Evolutionary conservation across 2,888 invertebrate genomes (phyloP).

Genomic region (Matsumyia berberina): DNA sequence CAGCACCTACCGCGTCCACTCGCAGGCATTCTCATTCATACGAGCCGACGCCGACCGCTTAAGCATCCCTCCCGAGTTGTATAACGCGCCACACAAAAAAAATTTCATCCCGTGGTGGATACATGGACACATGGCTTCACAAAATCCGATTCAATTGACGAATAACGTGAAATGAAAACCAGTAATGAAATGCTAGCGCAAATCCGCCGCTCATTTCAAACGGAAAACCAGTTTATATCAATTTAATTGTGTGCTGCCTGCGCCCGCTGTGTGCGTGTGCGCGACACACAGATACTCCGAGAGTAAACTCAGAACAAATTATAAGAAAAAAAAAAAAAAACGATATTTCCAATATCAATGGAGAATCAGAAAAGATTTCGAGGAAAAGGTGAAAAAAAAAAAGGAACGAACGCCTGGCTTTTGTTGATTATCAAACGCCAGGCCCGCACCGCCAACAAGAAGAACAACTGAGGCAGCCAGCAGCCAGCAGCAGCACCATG

Average conservation of each 20-base stretch:
- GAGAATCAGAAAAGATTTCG: conserved; percentile 73
- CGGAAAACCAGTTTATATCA: conserved; percentile 75
- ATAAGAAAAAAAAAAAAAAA: conserved; percentile 44
- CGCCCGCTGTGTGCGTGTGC: conserved; percentile 1
- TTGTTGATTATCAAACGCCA: conserved; percentile 76
- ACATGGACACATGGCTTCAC: conserved; percentile 18
- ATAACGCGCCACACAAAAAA: conserved; percentile 39
- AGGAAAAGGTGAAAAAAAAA: conserved; percentile 60
- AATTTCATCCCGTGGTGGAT: conserved; percentile 67
- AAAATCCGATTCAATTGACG: conserved; percentile 72
- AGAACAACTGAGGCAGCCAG: no score
- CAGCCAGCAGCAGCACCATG: conserved; percentile 23
- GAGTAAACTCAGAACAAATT: conserved; percentile 60
- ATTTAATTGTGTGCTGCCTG: conserved; percentile 63
- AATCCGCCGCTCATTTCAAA: conserved; percentile 75
- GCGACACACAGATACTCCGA: conserved; percentile 16
- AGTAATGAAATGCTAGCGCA: conserved; percentile 76
- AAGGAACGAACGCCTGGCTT: conserved; percentile 65
- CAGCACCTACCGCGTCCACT: conserved; percentile 67
- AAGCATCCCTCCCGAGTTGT: conserved; percentile 61
- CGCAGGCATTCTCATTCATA: conserved; percentile 60
- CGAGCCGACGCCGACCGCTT: conserved; percentile 52
- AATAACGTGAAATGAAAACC: conserved; percentile 74
- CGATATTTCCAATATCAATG: conserved; percentile 75
- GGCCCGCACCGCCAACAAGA: conserved; percentile 45